Percentiles rank a stretch among this genome's conserved stretches.
These are phyloP conservation scores for Steinernema khuongi DNA, from an alignment of 1,140 invertebrate species.

Conservation along the genomic window DNA sequence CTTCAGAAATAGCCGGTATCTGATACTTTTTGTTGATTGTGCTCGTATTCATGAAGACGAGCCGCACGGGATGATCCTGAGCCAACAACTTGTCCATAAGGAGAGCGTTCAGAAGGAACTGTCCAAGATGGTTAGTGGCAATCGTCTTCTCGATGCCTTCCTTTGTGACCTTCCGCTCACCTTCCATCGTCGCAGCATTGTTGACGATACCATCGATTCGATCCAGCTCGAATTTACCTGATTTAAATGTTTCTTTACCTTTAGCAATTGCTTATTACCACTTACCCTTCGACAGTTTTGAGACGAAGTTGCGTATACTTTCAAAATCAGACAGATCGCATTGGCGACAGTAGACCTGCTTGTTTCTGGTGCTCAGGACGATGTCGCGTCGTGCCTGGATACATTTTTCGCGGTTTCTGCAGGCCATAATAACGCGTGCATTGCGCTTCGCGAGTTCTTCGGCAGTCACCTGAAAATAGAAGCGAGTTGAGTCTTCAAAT, in stretches of 20 bases:
- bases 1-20: neutral
- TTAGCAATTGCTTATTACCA: neutral
- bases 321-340: conserved; percentile 56
- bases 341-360: conserved; percentile 53
- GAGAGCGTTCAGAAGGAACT: conserved; percentile 53
- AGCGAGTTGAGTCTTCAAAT: neutral
- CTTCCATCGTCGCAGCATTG: conserved; percentile 50
- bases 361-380: conserved; percentile 53
- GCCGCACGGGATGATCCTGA: conserved; percentile 43
- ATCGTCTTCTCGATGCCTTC: conserved; percentile 53
- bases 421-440: conserved; percentile 57
- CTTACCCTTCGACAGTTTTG: conserved; percentile 49
- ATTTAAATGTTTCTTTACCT: conserved; percentile 13
- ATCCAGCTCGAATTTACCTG: conserved; percentile 53
- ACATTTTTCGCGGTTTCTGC: conserved; percentile 54
- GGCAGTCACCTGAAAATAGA: conserved; percentile 35
- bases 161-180: conserved; percentile 46
- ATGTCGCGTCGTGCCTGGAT: conserved; percentile 51
- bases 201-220: conserved; percentile 53
- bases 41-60: conserved; percentile 55
- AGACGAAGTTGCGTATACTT: conserved; percentile 51
- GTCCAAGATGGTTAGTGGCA: conserved; percentile 57
- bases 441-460: conserved; percentile 53
- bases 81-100: conserved; percentile 47
- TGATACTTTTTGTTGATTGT: conserved; percentile 41